Percentiles rank a stretch among this genome's conserved stretches.
Conservation (phyloP, 2,888 invertebrate genomes). For the Baronia brevicornis region DNA sequence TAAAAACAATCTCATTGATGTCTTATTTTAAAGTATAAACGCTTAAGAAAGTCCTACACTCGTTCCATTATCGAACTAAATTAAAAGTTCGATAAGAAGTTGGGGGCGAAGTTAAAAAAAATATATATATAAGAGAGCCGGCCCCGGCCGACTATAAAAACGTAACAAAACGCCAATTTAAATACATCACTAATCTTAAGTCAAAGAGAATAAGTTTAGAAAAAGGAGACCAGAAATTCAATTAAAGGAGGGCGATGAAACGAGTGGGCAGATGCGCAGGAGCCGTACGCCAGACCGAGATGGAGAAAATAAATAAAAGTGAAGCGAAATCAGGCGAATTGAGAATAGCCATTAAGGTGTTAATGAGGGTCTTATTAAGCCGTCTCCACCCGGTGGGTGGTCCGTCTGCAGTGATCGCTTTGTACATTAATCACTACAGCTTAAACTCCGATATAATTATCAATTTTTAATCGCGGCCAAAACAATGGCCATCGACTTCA, state of each 20-base stretch:
- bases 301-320: conserved; percentile 60
- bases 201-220: conserved; percentile 72
- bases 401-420: conserved; percentile 56
- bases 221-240: conserved; percentile 65
- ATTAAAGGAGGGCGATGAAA: conserved; percentile 59
- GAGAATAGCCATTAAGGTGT: conserved; percentile 74
- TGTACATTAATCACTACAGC: conserved; percentile 66
- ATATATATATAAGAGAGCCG: conserved; percentile 30
- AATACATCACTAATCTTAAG: conserved; percentile 73
- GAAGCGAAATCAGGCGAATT: conserved; percentile 68
- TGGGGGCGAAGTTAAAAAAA: conserved; percentile 28
- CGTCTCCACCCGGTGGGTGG: conserved; percentile 72
- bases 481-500: conserved; percentile 29
- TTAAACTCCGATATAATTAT: conserved; percentile 61
- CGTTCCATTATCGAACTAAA: conserved; percentile 50
- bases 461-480: conserved; percentile 44
- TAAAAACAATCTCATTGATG: conserved; percentile 18
- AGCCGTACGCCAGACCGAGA: conserved; percentile 38
- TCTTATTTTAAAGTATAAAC: conserved; percentile 17
- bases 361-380: conserved; percentile 75
- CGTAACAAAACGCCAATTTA: conserved; percentile 70
- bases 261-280: conserved; percentile 35
- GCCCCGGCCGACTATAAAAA: conserved; percentile 51
- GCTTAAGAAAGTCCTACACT: conserved; percentile 19
- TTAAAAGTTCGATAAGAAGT: conserved; percentile 56